These are phyloP conservation scores for Xestia rhomboidea DNA, from an alignment of 2,888 invertebrate species.

Conservation along the genomic window DNA sequence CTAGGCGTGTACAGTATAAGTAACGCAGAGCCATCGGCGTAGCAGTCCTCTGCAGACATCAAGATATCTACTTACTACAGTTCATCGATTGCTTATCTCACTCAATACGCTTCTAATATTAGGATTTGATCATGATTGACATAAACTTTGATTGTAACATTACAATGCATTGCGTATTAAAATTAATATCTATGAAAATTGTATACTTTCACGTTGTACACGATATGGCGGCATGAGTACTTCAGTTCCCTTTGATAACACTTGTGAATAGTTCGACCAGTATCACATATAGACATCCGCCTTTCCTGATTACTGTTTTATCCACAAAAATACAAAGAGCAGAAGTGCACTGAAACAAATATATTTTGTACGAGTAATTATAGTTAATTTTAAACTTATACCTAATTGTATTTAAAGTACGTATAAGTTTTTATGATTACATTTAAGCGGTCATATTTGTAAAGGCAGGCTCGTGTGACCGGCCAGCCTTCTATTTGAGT, in stretches of 20 bases:
- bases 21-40: conserved; percentile 65
- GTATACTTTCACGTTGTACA: conserved; percentile 68
- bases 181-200: conserved; percentile 59
- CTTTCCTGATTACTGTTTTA: conserved; percentile 70
- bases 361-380: conserved; percentile 85
- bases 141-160: conserved; percentile 62
- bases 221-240: conserved; percentile 37
- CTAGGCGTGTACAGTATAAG: conserved; percentile 77
- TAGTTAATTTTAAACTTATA: conserved; percentile 83
- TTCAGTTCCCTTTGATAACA: conserved; percentile 43
- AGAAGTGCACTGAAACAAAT: conserved; percentile 81
- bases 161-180: conserved; percentile 64
- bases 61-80: conserved; percentile 62
- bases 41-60: conserved; percentile 61
- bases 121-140: conserved; percentile 75
- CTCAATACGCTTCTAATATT: conserved; percentile 82
- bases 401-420: conserved; percentile 78
- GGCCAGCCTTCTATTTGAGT: conserved; percentile 80
- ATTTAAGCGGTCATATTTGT: conserved; percentile 74
- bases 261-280: conserved; percentile 67
- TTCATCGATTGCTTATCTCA: conserved; percentile 76
- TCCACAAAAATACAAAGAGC: conserved; percentile 67
- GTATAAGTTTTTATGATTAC: conserved; percentile 84
- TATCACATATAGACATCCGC: conserved; percentile 68
- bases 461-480: conserved; percentile 67